These are phyloP conservation scores for Artemia sp. DNA, from an alignment of 2,888 invertebrate genomes.

Conservation along the genomic window DNA sequence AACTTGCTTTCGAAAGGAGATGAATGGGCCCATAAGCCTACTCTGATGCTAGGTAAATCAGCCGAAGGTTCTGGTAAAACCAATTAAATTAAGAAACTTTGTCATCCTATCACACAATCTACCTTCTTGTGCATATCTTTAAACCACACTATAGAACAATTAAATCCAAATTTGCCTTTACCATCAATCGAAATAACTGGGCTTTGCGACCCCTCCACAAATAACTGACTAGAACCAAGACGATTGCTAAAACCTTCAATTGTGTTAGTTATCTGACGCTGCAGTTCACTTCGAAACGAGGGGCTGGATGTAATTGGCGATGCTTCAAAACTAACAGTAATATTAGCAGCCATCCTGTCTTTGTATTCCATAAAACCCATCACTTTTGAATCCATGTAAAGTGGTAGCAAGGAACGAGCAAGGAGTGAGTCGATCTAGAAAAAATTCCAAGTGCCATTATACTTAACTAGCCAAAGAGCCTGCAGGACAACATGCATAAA, in stretches of 20 bases:
- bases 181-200: constrained; percentile 56
- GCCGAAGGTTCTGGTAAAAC: too few relatives aligned
- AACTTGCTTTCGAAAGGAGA: too few relatives aligned
- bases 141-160: too few relatives aligned
- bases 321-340: constrained; percentile 62
- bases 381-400: constrained; percentile 61
- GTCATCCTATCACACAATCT: too few relatives aligned
- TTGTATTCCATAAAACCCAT: constrained; percentile 57
- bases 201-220: constrained; percentile 62
- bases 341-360: constrained; percentile 59
- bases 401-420: constrained; percentile 52
- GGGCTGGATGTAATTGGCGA: constrained; percentile 51
- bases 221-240: constrained; percentile 66
- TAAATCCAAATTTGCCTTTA: constrained; percentile 28
- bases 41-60: too few relatives aligned
- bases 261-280: constrained; percentile 64
- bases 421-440: constrained; percentile 17
- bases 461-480: neutral
- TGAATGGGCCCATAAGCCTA: too few relatives aligned
- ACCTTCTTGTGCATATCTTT: too few relatives aligned
- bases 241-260: constrained; percentile 67
- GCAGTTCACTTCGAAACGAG: constrained; percentile 53
- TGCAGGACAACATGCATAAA: too few relatives aligned
- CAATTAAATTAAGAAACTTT: too few relatives aligned
- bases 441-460: constrained; percentile 7